Evolutionary conservation across 1,140 invertebrate genomes (phyloP).

Genomic region (Andrena cerasifolii): DNA sequence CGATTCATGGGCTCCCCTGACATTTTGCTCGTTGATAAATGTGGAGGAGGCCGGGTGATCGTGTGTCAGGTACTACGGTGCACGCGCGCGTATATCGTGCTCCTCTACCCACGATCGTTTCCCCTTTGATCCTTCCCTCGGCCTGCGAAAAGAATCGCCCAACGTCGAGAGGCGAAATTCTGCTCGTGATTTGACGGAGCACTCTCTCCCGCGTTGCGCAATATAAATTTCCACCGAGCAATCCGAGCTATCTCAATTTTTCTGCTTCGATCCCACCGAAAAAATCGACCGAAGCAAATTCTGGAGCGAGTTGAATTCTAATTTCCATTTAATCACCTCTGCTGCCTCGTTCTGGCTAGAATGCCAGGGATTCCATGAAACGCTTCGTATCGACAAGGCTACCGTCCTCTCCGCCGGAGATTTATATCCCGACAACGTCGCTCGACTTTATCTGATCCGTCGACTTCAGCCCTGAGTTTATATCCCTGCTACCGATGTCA

Average conservation of each 20-base stretch:
- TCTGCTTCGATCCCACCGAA: too few species aligned
- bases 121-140: conserved; percentile 40
- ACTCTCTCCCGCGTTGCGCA: neutral
- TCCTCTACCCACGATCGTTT: conserved; percentile 55
- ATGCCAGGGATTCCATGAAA: conserved; percentile 29
- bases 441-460: conserved; percentile 42
- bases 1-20: conserved; percentile 73
- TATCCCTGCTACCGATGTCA: conserved; percentile 35
- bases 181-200: conserved; percentile 18
- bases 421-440: conserved; percentile 21
- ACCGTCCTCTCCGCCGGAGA: conserved; percentile 38
- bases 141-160: conserved; percentile 21
- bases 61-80: conserved; percentile 24
- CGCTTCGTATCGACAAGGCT: conserved; percentile 48
- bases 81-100: conserved; percentile 33
- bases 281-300: neutral
- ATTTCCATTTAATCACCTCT: conserved; percentile 15
- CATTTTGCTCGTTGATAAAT: conserved; percentile 68
- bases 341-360: neutral
- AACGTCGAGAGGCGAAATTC: conserved; percentile 8
- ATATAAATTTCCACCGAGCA: neutral
- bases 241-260: neutral
- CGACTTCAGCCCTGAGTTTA: conserved; percentile 13
- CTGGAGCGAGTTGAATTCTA: conserved; percentile 17
- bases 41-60: conserved; percentile 59